phyloP scores from a whole-genome alignment of 2,797 vertebrate genomes.

The Acomys russatus region DNA sequence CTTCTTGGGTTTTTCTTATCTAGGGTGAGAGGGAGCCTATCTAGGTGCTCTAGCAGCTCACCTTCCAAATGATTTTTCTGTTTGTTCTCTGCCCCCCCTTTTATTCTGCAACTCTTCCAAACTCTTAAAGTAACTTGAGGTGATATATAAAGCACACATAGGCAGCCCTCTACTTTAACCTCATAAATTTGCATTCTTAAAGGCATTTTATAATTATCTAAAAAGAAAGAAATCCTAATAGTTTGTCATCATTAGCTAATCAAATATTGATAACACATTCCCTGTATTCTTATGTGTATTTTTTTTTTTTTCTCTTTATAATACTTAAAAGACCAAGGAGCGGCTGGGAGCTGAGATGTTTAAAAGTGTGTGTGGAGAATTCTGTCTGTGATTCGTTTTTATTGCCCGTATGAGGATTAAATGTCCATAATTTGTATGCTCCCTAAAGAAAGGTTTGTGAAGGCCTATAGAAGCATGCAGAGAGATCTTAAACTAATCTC shows the following conservation, averaged over 20 bases:
- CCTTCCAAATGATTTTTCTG: not conserved
- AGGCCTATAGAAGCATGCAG: conserved; percentile 27
- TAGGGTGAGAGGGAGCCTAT: not conserved
- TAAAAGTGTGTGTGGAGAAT: not conserved
- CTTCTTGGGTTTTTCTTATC: not conserved
- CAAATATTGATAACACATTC: conserved; percentile 15
- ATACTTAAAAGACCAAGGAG: not conserved
- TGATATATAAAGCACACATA: conserved; percentile 54
- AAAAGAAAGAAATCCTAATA: conserved; percentile 16
- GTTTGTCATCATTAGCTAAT: conserved; percentile 31
- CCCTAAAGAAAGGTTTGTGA: conserved; percentile 36
- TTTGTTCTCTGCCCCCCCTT: not conserved
- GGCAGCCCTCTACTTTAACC: conserved; percentile 71
- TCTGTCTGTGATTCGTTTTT: conserved; percentile 35
- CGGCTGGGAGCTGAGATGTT: conserved; percentile 26
- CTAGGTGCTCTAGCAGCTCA: not conserved
- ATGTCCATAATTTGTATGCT: conserved; percentile 26
- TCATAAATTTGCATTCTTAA: conserved; percentile 22
- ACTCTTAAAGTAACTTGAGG: not conserved
- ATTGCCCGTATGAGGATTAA: conserved; percentile 30
- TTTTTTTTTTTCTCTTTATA: conserved; percentile 33
- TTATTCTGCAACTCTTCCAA: not conserved
- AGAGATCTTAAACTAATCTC: conserved; percentile 43
- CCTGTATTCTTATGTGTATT: not conserved
- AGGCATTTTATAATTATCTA: not conserved